These are phyloP conservation scores for Theristus sp. DNA, from an alignment of 2,888 invertebrate species.

Conservation along the genomic window DNA sequence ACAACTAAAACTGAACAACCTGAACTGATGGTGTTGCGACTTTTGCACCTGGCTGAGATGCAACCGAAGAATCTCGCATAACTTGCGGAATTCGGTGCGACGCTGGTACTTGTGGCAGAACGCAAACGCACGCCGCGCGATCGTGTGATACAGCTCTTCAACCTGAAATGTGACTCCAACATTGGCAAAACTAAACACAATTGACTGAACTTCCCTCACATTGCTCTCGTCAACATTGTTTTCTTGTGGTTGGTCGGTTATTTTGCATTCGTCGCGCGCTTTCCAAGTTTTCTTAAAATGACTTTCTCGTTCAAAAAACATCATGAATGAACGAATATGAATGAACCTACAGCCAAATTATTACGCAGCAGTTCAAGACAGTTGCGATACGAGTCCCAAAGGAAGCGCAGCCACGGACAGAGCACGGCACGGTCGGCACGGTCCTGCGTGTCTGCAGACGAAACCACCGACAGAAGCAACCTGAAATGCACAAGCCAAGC, in stretches of 20 bases:
- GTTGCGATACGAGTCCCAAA: constrained; percentile 99
- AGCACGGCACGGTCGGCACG: constrained; percentile 78
- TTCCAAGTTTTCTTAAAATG: too few species aligned
- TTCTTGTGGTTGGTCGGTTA: too few species aligned
- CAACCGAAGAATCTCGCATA: constrained; percentile 86
- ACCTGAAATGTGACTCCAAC: too few species aligned
- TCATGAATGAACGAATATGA: too few species aligned
- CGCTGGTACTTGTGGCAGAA: constrained; percentile 92
- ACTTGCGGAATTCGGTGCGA: constrained; percentile 91
- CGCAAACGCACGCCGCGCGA: constrained; percentile 71
- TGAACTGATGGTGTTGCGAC: constrained; percentile 31
- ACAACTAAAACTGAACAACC: constrained; percentile 11
- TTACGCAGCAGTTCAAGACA: constrained; percentile 86
- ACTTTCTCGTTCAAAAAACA: too few species aligned
- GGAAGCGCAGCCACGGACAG: constrained; percentile 96
- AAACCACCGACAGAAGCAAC: constrained; percentile 56
- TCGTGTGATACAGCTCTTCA: constrained; percentile 90
- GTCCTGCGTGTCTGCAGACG: constrained; percentile 95
- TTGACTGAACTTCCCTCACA: too few species aligned
- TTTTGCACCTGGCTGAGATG: constrained; percentile 92
- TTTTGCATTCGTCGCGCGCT: too few species aligned
- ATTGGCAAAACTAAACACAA: too few species aligned
- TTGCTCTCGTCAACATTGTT: too few species aligned
- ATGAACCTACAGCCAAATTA: constrained; percentile 57
- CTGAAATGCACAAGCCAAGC: too few species aligned